Evolutionary conservation across 35 echinoderm and acorn worm genomes (phyloP), one percentile per base, ranked within the genome.

Genomic region (Anneissia japonica): DNA sequence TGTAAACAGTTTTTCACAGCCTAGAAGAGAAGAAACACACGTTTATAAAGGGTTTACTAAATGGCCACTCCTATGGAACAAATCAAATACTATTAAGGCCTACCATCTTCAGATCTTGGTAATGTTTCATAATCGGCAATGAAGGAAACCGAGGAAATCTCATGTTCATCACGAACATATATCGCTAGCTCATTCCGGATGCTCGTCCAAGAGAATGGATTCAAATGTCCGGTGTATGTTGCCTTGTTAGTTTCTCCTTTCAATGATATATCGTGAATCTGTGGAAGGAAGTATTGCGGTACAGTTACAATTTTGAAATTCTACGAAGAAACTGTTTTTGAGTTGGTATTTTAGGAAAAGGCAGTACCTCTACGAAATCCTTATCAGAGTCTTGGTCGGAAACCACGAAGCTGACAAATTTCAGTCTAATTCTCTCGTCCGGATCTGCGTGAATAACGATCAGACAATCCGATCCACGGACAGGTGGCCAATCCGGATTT

Each of bases 131-230:
- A 64, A 64, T 64, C 51, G 26, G 26, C 51, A 23, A 64, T 64
- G 21, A 64, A 38, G 7, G 9, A 32, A 38, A 35, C 37, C 7
- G 76, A 79, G 1, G 76, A 79, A 31, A 79, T 79, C 37, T 79
- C 37, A 79, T 38, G 7, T 36, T 79, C 76, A 79, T 79, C 32
- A 31, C 32, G 32, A 29, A 64, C 32, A 30, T n/a, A 31, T 35
- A 82, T 82, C 19, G 80, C 36, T 3, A 82, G 80, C 45, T 82
- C 80, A 29, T 82, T 82, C 36, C 36, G 5, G 36, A 14, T 16
- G 12, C 36, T 39, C 3, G 41, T 37, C 80, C 80, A 82, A 5
- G 80, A 82, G 29, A 82, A 82, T 0, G 30, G 35, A 12, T 30
- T 31, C 10, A 43, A 12, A 13, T 39, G 35, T 28, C 51, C 51